Evolutionary conservation across 2,888 invertebrate genomes (phyloP), one percentile per base, ranked within the genome.

Genomic region (Plutella xylostella): DNA sequence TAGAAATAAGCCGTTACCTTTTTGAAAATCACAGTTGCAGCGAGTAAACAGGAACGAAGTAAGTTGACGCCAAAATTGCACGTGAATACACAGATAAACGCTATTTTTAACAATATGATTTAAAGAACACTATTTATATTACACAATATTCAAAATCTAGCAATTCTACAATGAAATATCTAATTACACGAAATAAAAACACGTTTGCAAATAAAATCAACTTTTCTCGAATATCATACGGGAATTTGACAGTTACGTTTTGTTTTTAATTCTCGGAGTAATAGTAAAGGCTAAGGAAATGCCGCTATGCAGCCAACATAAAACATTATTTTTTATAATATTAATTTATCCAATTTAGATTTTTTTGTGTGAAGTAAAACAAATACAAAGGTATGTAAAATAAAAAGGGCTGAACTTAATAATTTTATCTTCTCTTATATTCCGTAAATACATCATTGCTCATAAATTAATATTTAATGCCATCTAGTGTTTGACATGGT

Each of bases 1-100:
- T 25, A 25, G 25, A 25, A 25, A 7, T 7, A 25, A 25, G 6
- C 9, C 9, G 25, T 25, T 28, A 40, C 31, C 79, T 78, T 78
- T 78, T 78, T 71, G 60, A 73, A 78, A 73, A 72, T 66, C 71
- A 70, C 72, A 68, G 72, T 61, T 61, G 57, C 68, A 21, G 58
- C 72, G 70, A 69, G 70, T 72, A 72, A 72, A 65, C 73, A 73
- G 72, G 72, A 75, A 75, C 73, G 67, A 77, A 68, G 72, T 73
- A 72, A 66, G 67, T 62, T 71, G 66, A 63, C 57, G 63, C 64
- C 60, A 58, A 60, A 61, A 62, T 59, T 55, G 56, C 55, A 57
- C 14, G 61, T 61, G 66, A 65, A 63, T 58, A 60, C 65, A 67
- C 65, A 58, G 63, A 61, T 56, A 60, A 19, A 43, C 35, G 42